Evolutionary conservation across 2,888 invertebrate genomes (phyloP).

Genomic region (Athalia rosae): DNA sequence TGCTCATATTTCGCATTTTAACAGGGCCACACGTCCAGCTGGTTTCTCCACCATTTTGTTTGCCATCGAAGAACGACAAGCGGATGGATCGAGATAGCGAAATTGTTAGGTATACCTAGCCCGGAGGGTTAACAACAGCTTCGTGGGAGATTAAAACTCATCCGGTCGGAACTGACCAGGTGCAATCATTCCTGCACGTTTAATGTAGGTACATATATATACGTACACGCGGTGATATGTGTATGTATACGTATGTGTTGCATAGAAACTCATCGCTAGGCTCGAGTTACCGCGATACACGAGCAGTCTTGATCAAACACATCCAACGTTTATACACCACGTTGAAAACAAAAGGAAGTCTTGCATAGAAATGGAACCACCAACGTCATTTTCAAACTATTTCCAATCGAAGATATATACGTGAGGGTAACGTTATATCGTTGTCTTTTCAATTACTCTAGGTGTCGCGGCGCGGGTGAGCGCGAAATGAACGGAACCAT

Average conservation of each 20-base stretch:
- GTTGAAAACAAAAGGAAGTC: constrained; percentile 14
- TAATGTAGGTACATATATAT: neutral
- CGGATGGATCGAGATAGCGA: constrained; percentile 19
- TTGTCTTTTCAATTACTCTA: neutral
- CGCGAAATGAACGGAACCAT: neutral
- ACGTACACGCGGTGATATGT: neutral
- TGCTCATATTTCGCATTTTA: neutral
- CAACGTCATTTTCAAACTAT: constrained; percentile 10
- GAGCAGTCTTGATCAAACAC: too few species aligned
- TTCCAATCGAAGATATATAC: constrained; percentile 1
- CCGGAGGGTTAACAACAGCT: constrained; percentile 29
- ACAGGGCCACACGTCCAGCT: neutral
- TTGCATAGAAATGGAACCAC: constrained; percentile 15
- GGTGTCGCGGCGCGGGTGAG: neutral
- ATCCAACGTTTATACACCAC: neutral
- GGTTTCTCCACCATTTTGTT: neutral
- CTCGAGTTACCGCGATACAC: constrained; percentile 3
- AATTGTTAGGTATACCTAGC: neutral
- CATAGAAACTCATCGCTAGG: constrained; percentile 29
- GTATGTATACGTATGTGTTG: too few species aligned
- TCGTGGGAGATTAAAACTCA: constrained; percentile 37
- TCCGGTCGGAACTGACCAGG: constrained; percentile 38
- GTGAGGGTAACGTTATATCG: neutral
- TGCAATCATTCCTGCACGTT: constrained; percentile 30
- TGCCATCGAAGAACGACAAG: constrained; percentile 6